Percentiles rank a stretch among this genome's conserved stretches.
Conservation (phyloP, 2,888 invertebrate genomes). For the Pimpla rufipes region DNA sequence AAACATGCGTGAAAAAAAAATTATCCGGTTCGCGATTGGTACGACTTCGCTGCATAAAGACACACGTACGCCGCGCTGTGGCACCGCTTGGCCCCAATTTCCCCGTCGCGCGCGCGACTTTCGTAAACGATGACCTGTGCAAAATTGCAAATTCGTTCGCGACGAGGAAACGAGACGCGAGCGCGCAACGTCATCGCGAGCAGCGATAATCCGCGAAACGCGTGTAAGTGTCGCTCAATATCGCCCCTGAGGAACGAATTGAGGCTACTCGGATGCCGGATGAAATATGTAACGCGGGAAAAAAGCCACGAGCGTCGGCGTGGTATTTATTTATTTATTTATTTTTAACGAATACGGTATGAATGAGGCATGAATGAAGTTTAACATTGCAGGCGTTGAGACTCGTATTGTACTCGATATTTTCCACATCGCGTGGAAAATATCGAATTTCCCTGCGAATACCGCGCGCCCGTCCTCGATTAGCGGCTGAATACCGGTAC, state of each 20-base stretch:
- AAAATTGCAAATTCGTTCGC: constrained; percentile 13
- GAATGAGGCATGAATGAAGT: not conserved
- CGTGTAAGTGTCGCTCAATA: not conserved
- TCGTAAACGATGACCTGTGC: constrained; percentile 43
- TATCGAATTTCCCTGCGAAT: no score
- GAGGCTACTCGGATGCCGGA: not conserved
- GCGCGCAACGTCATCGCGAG: constrained; percentile 31
- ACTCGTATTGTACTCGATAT: no score
- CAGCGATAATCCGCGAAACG: constrained; percentile 16
- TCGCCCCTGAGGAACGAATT: not conserved
- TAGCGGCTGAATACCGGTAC: no score
- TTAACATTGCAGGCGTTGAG: not conserved
- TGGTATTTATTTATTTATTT: no score
- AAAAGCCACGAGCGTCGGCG: not conserved
- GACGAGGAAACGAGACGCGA: constrained; percentile 33
- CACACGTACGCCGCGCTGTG: not conserved
- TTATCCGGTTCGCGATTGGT: no score
- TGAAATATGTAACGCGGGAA: no score
- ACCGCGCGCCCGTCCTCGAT: no score
- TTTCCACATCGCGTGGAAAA: no score
- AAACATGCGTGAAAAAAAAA: no score
- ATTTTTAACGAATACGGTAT: no score
- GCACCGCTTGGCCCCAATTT: constrained; percentile 16
- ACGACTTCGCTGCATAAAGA: not conserved
- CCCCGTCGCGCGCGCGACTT: constrained; percentile 42